Percentiles rank a stretch among this genome's conserved stretches.
Conservation (phyloP, 2,113 vertebrate species). For the Raja brachyura region DNA sequence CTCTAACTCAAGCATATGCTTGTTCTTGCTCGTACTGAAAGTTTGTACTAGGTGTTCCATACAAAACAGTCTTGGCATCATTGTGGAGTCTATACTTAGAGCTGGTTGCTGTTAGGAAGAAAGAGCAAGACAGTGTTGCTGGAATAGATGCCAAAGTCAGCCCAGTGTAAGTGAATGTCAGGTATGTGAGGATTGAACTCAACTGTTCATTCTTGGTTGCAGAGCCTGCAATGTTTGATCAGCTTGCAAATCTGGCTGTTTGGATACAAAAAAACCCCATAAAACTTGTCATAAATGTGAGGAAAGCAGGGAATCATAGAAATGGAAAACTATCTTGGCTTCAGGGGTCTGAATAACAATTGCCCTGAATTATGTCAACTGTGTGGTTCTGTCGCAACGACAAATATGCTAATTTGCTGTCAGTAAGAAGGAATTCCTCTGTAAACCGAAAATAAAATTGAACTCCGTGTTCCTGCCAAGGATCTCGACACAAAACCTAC, state of each 20-base stretch:
- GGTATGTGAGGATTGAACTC: not conserved
- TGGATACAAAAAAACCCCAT: not conserved
- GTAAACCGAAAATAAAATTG: not conserved
- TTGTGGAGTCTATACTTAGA: too few species aligned
- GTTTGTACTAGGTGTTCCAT: not conserved
- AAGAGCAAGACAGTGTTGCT: not conserved
- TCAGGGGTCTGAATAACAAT: not conserved
- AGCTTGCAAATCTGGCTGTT: not conserved
- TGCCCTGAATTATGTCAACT: not conserved
- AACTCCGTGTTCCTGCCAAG: not conserved
- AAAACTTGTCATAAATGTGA: not conserved
- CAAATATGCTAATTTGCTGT: not conserved
- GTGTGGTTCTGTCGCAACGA: not conserved
- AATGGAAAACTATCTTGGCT: not conserved
- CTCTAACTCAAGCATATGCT: too few species aligned
- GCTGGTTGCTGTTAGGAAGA: too few species aligned
- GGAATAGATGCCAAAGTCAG: not conserved
- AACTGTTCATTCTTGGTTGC: not conserved
- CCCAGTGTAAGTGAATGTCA: not conserved
- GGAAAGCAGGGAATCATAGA: not conserved
- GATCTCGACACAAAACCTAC: not conserved
- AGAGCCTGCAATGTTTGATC: not conserved
- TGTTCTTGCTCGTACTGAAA: not conserved
- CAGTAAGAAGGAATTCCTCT: not conserved
- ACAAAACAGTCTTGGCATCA: not conserved